phyloP scores from a whole-genome alignment of 2,888 invertebrate species.

The Galeopsomyia nigrocyanea region DNA sequence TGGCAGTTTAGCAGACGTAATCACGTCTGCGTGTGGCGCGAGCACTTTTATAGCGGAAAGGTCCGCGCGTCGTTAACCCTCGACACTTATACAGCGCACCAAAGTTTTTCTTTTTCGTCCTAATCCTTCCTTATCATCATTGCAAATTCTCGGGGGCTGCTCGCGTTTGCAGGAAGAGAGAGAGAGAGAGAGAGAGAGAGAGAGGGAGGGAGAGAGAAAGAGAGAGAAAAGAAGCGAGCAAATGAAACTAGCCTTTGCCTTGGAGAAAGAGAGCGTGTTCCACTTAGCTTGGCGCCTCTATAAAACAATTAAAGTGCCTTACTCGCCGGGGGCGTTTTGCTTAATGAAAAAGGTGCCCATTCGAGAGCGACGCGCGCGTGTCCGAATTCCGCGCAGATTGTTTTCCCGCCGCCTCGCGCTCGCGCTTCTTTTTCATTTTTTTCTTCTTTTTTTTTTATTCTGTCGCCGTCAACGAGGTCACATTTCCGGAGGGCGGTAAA shows the following conservation, averaged over 20 bases:
- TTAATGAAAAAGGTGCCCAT: conserved; percentile 46
- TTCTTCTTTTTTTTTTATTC: neutral
- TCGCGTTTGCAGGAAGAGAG: too few relatives aligned
- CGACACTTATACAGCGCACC: conserved; percentile 12
- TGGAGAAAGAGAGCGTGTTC: conserved; percentile 35
- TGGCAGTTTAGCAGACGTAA: conserved; percentile 4
- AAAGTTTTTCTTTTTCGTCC: neutral
- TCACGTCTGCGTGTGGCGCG: conserved; percentile 8
- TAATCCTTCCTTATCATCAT: neutral
- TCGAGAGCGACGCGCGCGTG: conserved; percentile 33
- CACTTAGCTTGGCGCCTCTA: conserved; percentile 40
- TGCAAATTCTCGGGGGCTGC: conserved; percentile 11
- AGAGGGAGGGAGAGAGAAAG: neutral
- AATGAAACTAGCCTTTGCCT: conserved; percentile 11
- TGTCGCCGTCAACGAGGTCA: neutral
- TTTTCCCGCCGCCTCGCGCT: conserved; percentile 6
- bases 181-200: conserved; percentile 15
- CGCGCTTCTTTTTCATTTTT: conserved; percentile 5
- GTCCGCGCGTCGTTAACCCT: too few relatives aligned
- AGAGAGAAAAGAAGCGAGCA: conserved; percentile 18
- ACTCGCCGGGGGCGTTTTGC: conserved; percentile 37
- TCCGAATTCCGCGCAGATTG: conserved; percentile 38
- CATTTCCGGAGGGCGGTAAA: neutral
- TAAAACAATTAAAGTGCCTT: conserved; percentile 48
- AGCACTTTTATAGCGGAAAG: neutral